Evolutionary conservation across 2,113 vertebrate species (phyloP).

Genomic region (Vombatus ursinus): DNA sequence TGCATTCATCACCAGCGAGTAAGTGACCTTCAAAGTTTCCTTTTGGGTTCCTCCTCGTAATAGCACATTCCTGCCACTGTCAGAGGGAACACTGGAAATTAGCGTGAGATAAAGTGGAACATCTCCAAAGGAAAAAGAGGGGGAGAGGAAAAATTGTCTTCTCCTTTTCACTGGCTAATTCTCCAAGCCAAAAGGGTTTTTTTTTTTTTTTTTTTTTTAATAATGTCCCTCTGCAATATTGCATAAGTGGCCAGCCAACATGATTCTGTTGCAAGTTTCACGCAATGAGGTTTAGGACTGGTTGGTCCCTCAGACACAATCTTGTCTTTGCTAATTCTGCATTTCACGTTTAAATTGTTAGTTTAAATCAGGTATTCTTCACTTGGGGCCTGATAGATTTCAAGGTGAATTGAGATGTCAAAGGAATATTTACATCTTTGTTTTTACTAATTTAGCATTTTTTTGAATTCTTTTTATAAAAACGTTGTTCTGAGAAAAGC

Average conservation of each 20-base stretch:
- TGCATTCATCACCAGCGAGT: constrained; percentile 62
- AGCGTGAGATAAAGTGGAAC: constrained; percentile 54
- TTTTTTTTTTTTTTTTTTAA: neutral
- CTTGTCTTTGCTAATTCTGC: neutral
- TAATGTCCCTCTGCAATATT: constrained; percentile 10
- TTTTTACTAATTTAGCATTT: neutral
- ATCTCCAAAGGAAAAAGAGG: neutral
- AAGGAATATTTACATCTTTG: neutral
- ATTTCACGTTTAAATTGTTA: neutral
- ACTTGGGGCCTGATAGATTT: neutral
- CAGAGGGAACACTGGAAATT: constrained; percentile 55
- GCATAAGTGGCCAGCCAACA: neutral
- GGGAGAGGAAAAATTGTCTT: neutral
- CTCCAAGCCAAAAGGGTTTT: constrained; percentile 12
- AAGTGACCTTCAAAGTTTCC: constrained; percentile 69
- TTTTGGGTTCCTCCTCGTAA: constrained; percentile 63
- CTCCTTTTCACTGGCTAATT: constrained; percentile 1
- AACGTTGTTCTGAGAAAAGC: neutral
- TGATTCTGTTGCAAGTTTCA: neutral
- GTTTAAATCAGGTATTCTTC: neutral
- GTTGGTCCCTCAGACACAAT: neutral
- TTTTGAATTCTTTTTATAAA: neutral
- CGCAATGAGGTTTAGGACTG: neutral
- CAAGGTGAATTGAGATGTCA: neutral
- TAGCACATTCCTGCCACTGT: constrained; percentile 53